phyloP scores from a whole-genome alignment of 2,888 invertebrate genomes.

The Bibio marci region DNA sequence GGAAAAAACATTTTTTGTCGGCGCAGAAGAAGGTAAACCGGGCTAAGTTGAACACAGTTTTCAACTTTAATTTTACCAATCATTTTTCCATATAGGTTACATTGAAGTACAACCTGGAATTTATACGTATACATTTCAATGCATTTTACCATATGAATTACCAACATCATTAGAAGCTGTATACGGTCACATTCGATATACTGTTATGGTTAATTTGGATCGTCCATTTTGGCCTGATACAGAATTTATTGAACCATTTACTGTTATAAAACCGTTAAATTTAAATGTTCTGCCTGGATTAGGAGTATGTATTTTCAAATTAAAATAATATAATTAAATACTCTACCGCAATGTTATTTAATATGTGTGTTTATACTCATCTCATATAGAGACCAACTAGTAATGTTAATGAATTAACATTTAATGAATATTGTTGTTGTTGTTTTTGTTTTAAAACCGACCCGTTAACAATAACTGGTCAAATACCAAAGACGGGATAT shows the following conservation, averaged over 20 bases:
- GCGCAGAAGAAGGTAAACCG: slow-evolving; percentile 13
- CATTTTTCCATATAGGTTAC: neutral
- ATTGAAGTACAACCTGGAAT: slow-evolving; percentile 33
- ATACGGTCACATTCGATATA: slow-evolving; percentile 61
- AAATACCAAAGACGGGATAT: slow-evolving; percentile 51
- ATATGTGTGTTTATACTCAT: no score
- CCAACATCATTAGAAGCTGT: slow-evolving; percentile 69
- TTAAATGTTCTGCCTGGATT: slow-evolving; percentile 55
- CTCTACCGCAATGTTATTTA: no score
- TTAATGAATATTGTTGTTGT: slow-evolving; percentile 29
- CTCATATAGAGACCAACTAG: no score
- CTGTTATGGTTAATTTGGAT: slow-evolving; percentile 60
- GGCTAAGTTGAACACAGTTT: no score
- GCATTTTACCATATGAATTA: slow-evolving; percentile 38
- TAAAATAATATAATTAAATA: no score
- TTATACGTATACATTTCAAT: slow-evolving; percentile 61
- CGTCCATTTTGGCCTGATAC: slow-evolving; percentile 75
- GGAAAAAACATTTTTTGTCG: slow-evolving; percentile 24
- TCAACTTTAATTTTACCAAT: no score
- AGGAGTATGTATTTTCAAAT: slow-evolving; percentile 29
- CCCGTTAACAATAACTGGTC: slow-evolving; percentile 40
- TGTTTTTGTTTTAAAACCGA: slow-evolving; percentile 46
- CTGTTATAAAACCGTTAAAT: slow-evolving; percentile 62
- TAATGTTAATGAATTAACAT: slow-evolving; percentile 30
- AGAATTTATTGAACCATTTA: slow-evolving; percentile 61